A percentile compares a stretch with the other conserved stretches of the same genome.
These are phyloP conservation scores for Ceratothoa steindachneri DNA, from an alignment of 2,888 invertebrate species.

Conservation along the genomic window DNA sequence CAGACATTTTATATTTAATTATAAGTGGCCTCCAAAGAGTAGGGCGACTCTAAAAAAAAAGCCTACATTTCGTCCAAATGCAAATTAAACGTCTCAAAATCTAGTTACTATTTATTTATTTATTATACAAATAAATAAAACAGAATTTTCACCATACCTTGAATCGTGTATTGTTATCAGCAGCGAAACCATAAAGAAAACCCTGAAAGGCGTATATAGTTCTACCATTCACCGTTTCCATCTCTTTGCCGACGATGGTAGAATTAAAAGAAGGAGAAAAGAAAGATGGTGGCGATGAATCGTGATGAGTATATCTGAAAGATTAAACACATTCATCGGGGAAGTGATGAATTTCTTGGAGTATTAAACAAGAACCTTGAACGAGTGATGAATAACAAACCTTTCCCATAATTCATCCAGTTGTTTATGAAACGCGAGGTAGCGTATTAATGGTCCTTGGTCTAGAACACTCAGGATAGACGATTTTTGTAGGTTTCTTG, in stretches of 20 bases:
- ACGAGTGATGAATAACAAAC: not conserved
- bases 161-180: not conserved
- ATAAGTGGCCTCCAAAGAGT: no score
- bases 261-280: not conserved
- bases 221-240: constrained; percentile 18
- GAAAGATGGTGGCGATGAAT: not conserved
- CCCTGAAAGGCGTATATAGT: constrained; percentile 25
- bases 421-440: not conserved
- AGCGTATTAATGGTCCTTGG: no score
- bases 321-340: not conserved
- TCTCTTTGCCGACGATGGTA: constrained; percentile 16
- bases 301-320: constrained; percentile 8
- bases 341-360: not conserved
- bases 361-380: not conserved
- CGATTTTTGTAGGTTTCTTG: no score
- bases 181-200: constrained; percentile 8
- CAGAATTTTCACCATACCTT: constrained; percentile 16
- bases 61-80: no score
- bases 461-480: no score
- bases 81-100: no score
- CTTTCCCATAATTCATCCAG: not conserved
- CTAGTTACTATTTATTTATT: no score
- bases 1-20: no score
- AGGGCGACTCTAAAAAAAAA: no score
- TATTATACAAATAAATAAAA: no score